A percentile compares a stretch with the other conserved stretches of the same genome.
Evolutionary conservation across 2,888 invertebrate genomes (phyloP).

Genomic region (Tetrapedia diversipes): DNA sequence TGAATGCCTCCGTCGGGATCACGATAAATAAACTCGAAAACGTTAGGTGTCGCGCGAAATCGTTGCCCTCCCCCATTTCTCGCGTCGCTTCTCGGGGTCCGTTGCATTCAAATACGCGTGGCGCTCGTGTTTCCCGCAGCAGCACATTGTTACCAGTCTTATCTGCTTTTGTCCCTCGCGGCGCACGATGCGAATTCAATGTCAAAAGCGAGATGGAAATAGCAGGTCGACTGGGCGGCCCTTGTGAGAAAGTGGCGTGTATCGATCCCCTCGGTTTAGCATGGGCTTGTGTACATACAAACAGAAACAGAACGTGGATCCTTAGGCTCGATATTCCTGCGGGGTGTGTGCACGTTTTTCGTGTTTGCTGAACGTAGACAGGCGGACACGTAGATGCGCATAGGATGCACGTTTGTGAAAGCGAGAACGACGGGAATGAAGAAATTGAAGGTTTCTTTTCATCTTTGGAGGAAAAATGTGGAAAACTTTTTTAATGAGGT

Average conservation of each 20-base stretch:
- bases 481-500: too few relatives aligned
- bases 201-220: slow-evolving; percentile 64
- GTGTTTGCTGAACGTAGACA: background rate
- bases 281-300: slow-evolving; percentile 22
- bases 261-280: slow-evolving; percentile 55
- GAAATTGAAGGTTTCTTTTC: background rate
- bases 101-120: slow-evolving; percentile 19
- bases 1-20: background rate
- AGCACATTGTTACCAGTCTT: slow-evolving; percentile 15
- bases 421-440: background rate
- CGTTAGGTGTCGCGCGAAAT: background rate
- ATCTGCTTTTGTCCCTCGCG: slow-evolving; percentile 53
- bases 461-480: background rate
- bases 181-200: slow-evolving; percentile 58
- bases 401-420: slow-evolving; percentile 22
- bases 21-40: background rate
- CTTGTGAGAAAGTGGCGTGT: slow-evolving; percentile 58
- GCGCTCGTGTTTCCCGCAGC: slow-evolving; percentile 14
- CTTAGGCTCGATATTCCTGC: background rate
- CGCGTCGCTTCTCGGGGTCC: background rate
- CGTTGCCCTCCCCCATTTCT: background rate
- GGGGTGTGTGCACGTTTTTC: too few relatives aligned
- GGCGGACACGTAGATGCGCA: background rate
- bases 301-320: slow-evolving; percentile 30
- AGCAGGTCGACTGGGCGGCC: slow-evolving; percentile 30